Conservation (phyloP, 2,797 vertebrate species). For the Heliangelus exortis region DNA sequence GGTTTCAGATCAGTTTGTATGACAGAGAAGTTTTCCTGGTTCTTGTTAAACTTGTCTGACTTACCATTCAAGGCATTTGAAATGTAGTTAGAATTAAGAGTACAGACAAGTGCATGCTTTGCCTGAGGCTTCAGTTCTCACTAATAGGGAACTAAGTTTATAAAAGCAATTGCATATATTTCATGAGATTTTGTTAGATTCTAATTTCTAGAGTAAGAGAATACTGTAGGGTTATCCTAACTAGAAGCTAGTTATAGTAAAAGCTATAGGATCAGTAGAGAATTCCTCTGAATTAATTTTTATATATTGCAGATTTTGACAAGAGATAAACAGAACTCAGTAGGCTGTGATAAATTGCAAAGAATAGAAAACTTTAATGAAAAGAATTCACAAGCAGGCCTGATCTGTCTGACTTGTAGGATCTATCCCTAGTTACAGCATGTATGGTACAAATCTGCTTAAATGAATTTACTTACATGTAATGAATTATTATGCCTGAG, state of each 20-base stretch:
- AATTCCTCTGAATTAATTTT: not conserved
- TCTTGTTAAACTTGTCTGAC: not conserved
- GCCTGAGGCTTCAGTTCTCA: not conserved
- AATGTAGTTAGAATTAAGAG: not conserved
- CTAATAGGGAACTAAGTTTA: not conserved
- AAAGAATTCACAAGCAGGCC: not conserved
- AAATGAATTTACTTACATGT: not conserved
- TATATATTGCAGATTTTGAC: not conserved
- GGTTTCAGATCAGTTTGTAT: not conserved
- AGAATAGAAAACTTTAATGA: not conserved
- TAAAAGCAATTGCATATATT: not conserved
- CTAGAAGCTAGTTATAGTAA: not conserved
- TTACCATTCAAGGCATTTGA: not conserved
- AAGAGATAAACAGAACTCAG: not conserved
- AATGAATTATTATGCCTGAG: accelerated
- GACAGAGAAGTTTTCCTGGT: not conserved
- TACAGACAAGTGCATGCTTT: not conserved
- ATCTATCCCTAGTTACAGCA: not conserved
- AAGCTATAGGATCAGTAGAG: not conserved
- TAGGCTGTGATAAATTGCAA: not conserved
- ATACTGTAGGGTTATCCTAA: not conserved
- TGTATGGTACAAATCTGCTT: not conserved
- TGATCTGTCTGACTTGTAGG: not conserved
- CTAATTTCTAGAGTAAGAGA: not conserved
- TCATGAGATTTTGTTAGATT: not conserved